Evolutionary conservation across 2,888 invertebrate genomes (phyloP).

Genomic region (Rotaria sp.): DNA sequence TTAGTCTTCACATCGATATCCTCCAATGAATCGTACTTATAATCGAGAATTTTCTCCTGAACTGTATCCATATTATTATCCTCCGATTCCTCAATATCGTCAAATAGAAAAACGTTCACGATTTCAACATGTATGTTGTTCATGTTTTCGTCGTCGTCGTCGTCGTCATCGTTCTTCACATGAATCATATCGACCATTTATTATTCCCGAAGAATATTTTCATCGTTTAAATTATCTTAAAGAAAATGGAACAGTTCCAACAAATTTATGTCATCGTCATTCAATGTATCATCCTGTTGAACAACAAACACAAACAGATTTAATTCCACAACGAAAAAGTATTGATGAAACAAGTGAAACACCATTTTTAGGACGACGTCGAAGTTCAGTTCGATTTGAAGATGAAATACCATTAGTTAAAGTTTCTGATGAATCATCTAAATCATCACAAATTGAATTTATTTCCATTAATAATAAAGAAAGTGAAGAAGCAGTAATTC

Average conservation of each 20-base stretch:
- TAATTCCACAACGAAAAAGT: neutral
- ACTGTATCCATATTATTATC: neutral
- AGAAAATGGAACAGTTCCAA: neutral
- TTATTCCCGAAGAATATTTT: slow-evolving; percentile 4
- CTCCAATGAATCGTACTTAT: neutral
- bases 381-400: slow-evolving; percentile 25
- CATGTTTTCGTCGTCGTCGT: neutral
- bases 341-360: neutral
- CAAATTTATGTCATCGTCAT: neutral
- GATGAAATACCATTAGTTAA: neutral
- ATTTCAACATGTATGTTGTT: neutral
- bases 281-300: neutral
- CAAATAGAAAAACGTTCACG: neutral
- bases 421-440: neutral
- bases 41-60: neutral
- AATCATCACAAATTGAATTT: too few species aligned
- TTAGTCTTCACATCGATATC: neutral
- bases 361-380: slow-evolving; percentile 4
- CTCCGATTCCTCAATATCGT: neutral
- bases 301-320: neutral
- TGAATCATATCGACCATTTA: neutral
- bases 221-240: neutral
- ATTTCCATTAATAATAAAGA: neutral
- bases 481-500: neutral
- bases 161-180: neutral